phyloP scores from a whole-genome alignment of 64 coral and sea anemone species.

The Pocillopora damicornis region DNA sequence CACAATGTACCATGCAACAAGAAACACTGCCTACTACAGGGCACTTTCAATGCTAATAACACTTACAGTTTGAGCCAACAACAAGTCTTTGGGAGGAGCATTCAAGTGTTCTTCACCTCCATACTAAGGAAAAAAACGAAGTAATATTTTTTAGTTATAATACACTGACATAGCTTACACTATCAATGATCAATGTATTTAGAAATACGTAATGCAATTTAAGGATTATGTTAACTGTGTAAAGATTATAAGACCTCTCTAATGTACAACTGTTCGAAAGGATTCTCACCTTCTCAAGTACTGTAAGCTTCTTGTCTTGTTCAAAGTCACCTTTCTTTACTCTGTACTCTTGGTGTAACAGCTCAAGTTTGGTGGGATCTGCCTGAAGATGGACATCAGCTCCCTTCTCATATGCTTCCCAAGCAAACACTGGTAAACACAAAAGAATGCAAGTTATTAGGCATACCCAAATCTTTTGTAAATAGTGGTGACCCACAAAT shows the following conservation, averaged over 20 bases:
- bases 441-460: neutral
- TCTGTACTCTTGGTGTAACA: constrained; percentile 93
- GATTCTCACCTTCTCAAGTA: constrained; percentile 72
- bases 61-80: constrained; percentile 91
- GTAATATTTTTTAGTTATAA: neutral
- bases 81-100: constrained; percentile 79
- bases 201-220: too few relatives aligned
- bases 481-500: neutral
- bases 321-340: constrained; percentile 97
- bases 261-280: too few relatives aligned
- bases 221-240: neutral
- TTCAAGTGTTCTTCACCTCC: constrained; percentile 93
- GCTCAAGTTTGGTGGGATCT: constrained; percentile 94
- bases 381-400: constrained; percentile 94
- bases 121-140: constrained; percentile 64
- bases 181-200: too few relatives aligned
- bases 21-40: too few relatives aligned
- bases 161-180: neutral
- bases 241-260: neutral
- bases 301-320: constrained; percentile 72
- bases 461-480: neutral
- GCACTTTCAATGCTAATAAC: too few relatives aligned
- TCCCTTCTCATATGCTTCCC: constrained; percentile 98
- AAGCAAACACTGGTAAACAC: constrained; percentile 85
- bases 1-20: too few relatives aligned